Conservation (phyloP, 1,140 invertebrate species). For the Acromyrmex heyeri region DNA sequence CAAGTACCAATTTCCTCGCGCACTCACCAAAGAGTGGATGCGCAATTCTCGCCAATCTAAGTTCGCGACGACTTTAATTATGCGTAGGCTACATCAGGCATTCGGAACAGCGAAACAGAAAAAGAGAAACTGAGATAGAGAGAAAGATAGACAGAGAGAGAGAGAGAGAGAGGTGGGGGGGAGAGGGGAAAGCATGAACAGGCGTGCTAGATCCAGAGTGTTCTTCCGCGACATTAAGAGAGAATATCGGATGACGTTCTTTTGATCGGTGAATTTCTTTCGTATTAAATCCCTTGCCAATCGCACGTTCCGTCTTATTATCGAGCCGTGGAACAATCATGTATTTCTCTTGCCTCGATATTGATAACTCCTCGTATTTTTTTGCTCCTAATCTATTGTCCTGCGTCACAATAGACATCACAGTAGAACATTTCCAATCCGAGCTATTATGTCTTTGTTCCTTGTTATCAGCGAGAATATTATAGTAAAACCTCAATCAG, state of each 20-base stretch:
- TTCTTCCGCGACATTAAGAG: constrained; percentile 47
- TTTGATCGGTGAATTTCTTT: constrained; percentile 64
- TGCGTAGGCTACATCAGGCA: constrained; percentile 53
- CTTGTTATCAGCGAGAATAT: constrained; percentile 29
- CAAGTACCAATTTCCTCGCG: constrained; percentile 70
- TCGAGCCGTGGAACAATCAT: constrained; percentile 54
- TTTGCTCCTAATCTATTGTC: constrained; percentile 54
- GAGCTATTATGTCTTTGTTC: constrained; percentile 54
- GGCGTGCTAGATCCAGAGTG: constrained; percentile 8
- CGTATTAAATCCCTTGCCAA: constrained; percentile 63
- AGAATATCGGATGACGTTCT: constrained; percentile 42
- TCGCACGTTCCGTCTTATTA: constrained; percentile 59
- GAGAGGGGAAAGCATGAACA: background rate
- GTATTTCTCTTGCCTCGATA: constrained; percentile 57
- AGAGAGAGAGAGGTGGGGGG: background rate
- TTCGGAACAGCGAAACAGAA: constrained; percentile 32
- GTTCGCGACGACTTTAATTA: constrained; percentile 78
- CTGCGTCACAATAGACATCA: constrained; percentile 49
- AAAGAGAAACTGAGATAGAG: background rate
- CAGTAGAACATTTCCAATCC: constrained; percentile 57
- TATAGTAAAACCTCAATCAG: constrained; percentile 10
- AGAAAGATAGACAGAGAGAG: background rate
- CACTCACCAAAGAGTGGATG: constrained; percentile 44
- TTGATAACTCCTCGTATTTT: constrained; percentile 54
- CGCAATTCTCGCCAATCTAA: constrained; percentile 78